A percentile compares a stretch with the other conserved stretches of the same genome.
Conservation (phyloP, 2,113 vertebrate species). For the Catharus minimus region DNA sequence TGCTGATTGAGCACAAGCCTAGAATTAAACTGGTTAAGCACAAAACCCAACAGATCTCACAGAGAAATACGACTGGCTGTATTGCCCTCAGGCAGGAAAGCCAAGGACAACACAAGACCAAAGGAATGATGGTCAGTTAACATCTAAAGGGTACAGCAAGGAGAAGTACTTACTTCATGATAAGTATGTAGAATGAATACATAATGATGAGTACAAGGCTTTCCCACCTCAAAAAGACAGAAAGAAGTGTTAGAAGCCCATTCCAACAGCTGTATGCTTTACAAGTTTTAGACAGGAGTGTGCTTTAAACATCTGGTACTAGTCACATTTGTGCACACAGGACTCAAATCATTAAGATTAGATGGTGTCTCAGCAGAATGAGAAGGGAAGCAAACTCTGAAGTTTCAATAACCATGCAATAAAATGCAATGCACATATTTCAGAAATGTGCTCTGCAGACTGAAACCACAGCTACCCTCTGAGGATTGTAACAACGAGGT, state of each 20-base stretch:
- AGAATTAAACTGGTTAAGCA: neutral
- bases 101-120: neutral
- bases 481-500: neutral
- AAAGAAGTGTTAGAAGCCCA: conserved; percentile 44
- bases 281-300: neutral
- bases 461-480: neutral
- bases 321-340: neutral
- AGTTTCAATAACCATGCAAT: neutral
- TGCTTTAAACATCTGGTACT: neutral
- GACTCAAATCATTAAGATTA: neutral
- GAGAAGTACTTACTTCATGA: conserved; percentile 92
- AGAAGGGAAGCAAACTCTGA: neutral
- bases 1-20: neutral
- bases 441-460: neutral
- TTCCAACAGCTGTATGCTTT: neutral
- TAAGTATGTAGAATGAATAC: conserved; percentile 93
- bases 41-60: neutral
- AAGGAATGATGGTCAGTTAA: neutral
- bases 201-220: conserved; percentile 92
- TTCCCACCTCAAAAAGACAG: conserved; percentile 89
- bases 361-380: neutral
- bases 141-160: neutral
- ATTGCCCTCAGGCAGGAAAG: neutral
- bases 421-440: neutral
- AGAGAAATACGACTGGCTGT: neutral